phyloP scores from a whole-genome alignment of 92 coral and sea anemone species.

The Nematostella vectensis region DNA sequence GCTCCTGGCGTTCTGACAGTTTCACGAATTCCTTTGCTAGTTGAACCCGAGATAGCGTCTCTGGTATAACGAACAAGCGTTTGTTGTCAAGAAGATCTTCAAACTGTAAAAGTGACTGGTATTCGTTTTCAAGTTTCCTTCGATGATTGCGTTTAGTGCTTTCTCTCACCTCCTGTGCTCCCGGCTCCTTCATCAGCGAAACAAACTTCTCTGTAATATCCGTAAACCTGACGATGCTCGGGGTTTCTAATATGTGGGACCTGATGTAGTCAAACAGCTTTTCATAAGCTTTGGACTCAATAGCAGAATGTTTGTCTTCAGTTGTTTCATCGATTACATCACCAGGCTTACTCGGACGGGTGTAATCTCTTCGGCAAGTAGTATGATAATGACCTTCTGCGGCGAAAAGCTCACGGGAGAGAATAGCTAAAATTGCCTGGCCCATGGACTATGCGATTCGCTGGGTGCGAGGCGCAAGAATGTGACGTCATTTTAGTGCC shows the following conservation, averaged over 20 bases:
- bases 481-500: too few species aligned
- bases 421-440: conserved; percentile 22
- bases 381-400: conserved; percentile 38
- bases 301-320: conserved; percentile 6
- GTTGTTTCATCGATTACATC: background rate
- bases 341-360: background rate
- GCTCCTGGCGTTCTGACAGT: conserved; percentile 5
- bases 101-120: conserved; percentile 15
- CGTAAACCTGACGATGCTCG: conserved; percentile 16
- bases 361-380: conserved; percentile 27
- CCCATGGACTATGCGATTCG: too few species aligned
- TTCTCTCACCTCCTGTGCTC: conserved; percentile 22
- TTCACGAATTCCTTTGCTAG: conserved; percentile 19
- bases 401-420: conserved; percentile 27
- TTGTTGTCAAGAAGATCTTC: conserved; percentile 40
- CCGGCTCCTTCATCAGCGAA: conserved; percentile 17
- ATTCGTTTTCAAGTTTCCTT: conserved; percentile 22
- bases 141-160: conserved; percentile 30
- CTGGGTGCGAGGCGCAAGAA: too few species aligned
- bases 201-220: conserved; percentile 19
- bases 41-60: conserved; percentile 16
- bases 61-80: conserved; percentile 32
- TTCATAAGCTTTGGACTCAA: conserved; percentile 18
- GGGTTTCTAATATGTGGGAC: conserved; percentile 17
- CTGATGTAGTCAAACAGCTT: conserved; percentile 29